Evolutionary conservation across 2,888 invertebrate species (phyloP), one percentile per base, ranked within the genome.

Genomic region (Cerastis leucographa): DNA sequence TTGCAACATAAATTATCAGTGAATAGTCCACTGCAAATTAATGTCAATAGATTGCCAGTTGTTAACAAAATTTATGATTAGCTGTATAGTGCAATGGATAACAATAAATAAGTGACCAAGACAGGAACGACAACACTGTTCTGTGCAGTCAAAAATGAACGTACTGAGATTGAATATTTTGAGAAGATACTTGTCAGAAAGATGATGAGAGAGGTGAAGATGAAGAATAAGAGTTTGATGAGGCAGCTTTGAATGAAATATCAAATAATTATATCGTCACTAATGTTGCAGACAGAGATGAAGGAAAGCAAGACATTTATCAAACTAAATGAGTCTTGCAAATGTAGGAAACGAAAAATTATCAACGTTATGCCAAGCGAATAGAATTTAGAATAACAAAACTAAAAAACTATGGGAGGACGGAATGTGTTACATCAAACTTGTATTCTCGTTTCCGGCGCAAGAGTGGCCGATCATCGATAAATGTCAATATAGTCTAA

Each of bases 401-500:
- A 54, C 2, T 22, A n/a, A 61, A 70, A 61, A 66, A 65, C 7
- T 25, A 59, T 71, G 19, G 46, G 29, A 42, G 12, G 46, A 56
- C 22, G 71, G 65, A 76, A 73, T 78, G 74, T 74, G 69, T 74
- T 65, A 62, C 46, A 75, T 78, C 44, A 44, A 73, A 82, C 44
- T 71, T 70, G 54, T 79, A 54, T 64, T 74, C 72, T 59, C 42
- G 77, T 76, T 78, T 85, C 87, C 80, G 76, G 76, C 84, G 85
- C 85, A 84, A 80, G 88, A 89, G 89, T 89, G 90, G 88, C 67
- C 85, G 86, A 89, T 90, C 92, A 93, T 93, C 91, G 92, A 93
- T 94, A 92, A 92, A 92, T 89, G 92, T 92, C 93, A 93, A 93
- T 94, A 93, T 85, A 88, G 85, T 88, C 89, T 89, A 91, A 91